Evolutionary conservation across 1,140 invertebrate genomes (phyloP).

Genomic region (Dendrolimus punctatus): DNA sequence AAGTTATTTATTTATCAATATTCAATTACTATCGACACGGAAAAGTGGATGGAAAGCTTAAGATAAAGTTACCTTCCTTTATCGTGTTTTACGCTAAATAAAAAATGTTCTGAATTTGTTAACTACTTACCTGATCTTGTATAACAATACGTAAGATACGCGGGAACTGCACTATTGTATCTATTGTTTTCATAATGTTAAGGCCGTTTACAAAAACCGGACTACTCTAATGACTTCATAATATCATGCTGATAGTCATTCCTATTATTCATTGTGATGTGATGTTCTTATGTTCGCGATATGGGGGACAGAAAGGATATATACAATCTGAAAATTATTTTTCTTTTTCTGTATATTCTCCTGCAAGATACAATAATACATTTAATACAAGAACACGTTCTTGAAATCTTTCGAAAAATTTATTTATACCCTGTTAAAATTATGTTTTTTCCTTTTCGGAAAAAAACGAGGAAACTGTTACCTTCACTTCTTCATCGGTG

Average conservation of each 20-base stretch:
- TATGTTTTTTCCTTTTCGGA: slow-evolving; percentile 2
- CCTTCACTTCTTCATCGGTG: slow-evolving; percentile 9
- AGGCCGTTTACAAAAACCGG: slow-evolving; percentile 39
- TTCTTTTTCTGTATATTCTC: no score
- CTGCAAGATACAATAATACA: no score
- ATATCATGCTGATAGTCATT: neutral
- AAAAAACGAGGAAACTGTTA: slow-evolving; percentile 8
- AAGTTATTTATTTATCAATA: no score
- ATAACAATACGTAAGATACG: slow-evolving; percentile 58
- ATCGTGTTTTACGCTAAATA: slow-evolving; percentile 32
- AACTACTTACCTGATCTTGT: slow-evolving; percentile 39
- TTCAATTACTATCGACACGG: no score
- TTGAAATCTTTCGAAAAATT: no score
- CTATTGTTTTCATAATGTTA: slow-evolving; percentile 61
- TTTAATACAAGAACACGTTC: no score
- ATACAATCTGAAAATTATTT: no score
- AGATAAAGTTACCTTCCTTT: neutral
- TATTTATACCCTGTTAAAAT: no score
- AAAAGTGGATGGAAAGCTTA: no score
- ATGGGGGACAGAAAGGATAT: no score
- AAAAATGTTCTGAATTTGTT: slow-evolving; percentile 4
- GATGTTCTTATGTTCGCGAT: no score
- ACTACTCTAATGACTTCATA: slow-evolving; percentile 15
- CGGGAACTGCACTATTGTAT: slow-evolving; percentile 51
- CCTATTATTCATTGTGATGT: neutral